phyloP scores from a whole-genome alignment of 2,113 vertebrate species.

The Laterallus jamaicensis region DNA sequence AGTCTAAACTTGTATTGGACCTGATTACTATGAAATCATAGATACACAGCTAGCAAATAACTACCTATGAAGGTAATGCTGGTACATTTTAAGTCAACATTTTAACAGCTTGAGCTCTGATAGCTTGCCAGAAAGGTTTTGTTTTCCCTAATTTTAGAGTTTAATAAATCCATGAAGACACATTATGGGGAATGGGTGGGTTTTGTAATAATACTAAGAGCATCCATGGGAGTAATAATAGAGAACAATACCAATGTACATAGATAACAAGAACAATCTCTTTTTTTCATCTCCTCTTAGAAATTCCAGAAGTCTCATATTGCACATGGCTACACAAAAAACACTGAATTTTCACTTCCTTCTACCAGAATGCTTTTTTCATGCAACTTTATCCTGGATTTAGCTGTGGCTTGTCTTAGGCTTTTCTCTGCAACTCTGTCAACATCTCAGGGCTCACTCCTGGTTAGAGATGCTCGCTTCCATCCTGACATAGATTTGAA shows the following conservation, averaged over 20 bases:
- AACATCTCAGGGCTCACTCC: not conserved
- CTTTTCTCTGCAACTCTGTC: not conserved
- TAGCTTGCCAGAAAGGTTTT: not conserved
- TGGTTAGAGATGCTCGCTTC: not conserved
- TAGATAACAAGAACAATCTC: not conserved
- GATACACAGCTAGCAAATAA: not conserved
- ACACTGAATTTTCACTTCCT: not conserved
- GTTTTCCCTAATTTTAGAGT: not conserved
- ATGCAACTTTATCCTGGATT: not conserved
- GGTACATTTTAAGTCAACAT: not conserved
- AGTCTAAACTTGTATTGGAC: not conserved
- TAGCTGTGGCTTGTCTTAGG: not conserved
- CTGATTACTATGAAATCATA: not conserved
- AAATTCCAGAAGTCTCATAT: not conserved
- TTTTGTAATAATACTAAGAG: not conserved
- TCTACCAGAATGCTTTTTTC: not conserved
- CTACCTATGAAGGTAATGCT: not conserved
- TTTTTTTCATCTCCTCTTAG: not conserved
- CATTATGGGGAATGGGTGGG: not conserved
- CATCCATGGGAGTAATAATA: not conserved
- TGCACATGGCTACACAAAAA: not conserved
- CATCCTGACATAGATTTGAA: not conserved
- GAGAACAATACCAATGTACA: not conserved
- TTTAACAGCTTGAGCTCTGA: not conserved
- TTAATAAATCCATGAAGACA: not conserved